Conservation (phyloP, 2,113 vertebrate species). For the Epinephelus cyanopodus region DNA sequence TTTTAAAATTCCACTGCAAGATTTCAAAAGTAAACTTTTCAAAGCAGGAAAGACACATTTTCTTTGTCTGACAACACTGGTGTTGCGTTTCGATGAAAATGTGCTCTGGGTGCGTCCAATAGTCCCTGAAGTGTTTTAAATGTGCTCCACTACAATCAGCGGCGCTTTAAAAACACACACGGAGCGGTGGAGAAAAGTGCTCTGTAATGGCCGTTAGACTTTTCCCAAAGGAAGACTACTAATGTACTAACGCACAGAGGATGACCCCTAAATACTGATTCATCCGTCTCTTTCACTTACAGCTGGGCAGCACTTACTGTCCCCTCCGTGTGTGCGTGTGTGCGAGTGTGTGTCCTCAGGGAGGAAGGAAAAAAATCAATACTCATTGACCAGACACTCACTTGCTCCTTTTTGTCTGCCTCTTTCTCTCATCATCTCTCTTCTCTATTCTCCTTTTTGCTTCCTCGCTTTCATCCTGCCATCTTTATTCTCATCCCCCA, state of each 20-base stretch:
- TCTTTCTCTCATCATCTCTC: background rate
- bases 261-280: conserved; percentile 48
- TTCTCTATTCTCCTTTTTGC: background rate
- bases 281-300: conserved; percentile 46
- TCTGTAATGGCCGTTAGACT: conserved; percentile 3
- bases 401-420: background rate
- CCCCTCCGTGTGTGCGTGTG: conserved; percentile 7
- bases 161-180: background rate
- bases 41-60: background rate
- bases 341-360: conserved; percentile 17
- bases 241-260: conserved; percentile 48
- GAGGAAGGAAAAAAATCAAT: conserved; percentile 43
- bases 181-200: conserved; percentile 13
- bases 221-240: conserved; percentile 39
- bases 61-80: background rate
- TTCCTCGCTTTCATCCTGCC: background rate
- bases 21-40: background rate
- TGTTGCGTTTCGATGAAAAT: background rate
- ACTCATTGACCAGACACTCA: conserved; percentile 20
- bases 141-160: conserved; percentile 7
- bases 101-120: background rate
- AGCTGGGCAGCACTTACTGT: conserved; percentile 1
- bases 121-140: conserved; percentile 18
- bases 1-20: background rate
- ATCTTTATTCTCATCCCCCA: background rate